A percentile compares a stretch with the other conserved stretches of the same genome.
These are phyloP conservation scores for Drosophila santomea DNA, from an alignment of 1,140 invertebrate species.

Conservation along the genomic window DNA sequence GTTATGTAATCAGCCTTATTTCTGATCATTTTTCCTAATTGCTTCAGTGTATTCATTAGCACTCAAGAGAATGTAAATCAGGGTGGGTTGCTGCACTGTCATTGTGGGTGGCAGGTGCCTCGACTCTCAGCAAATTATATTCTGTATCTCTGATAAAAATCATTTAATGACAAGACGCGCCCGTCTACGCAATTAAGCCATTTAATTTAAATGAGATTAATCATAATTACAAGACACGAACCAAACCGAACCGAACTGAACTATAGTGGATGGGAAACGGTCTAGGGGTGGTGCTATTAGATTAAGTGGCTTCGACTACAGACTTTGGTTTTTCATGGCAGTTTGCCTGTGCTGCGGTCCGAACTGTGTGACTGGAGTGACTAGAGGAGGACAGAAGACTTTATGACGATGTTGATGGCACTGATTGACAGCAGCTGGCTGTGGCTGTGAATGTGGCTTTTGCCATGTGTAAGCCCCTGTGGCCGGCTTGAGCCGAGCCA, in stretches of 20 bases:
- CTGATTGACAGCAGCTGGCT: conserved; percentile 51
- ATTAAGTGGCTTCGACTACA: conserved; percentile 25
- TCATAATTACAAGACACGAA: conserved; percentile 77
- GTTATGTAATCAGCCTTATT: too few relatives aligned
- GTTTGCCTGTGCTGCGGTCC: conserved; percentile 28
- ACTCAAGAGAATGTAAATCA: conserved; percentile 16
- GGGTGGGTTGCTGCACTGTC: background rate
- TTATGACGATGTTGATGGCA: conserved; percentile 22
- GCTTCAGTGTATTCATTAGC: conserved; percentile 38
- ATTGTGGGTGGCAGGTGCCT: conserved; percentile 27
- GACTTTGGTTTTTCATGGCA: conserved; percentile 47
- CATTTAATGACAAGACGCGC: conserved; percentile 79
- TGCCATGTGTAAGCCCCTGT: conserved; percentile 24
- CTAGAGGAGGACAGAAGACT: background rate
- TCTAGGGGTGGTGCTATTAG: background rate
- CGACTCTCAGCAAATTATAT: conserved; percentile 60
- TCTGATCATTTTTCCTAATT: background rate
- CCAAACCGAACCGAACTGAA: conserved; percentile 14
- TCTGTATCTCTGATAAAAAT: conserved; percentile 77
- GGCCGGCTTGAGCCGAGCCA: conserved; percentile 4
- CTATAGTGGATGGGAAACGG: conserved; percentile 8
- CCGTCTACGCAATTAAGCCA: conserved; percentile 72
- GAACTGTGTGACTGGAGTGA: background rate
- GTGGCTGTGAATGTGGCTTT: conserved; percentile 32
- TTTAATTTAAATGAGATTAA: conserved; percentile 84